Evolutionary conservation across 2,888 invertebrate species (phyloP), one percentile per base, ranked within the genome.

Genomic region (Callosobruchus maculatus): DNA sequence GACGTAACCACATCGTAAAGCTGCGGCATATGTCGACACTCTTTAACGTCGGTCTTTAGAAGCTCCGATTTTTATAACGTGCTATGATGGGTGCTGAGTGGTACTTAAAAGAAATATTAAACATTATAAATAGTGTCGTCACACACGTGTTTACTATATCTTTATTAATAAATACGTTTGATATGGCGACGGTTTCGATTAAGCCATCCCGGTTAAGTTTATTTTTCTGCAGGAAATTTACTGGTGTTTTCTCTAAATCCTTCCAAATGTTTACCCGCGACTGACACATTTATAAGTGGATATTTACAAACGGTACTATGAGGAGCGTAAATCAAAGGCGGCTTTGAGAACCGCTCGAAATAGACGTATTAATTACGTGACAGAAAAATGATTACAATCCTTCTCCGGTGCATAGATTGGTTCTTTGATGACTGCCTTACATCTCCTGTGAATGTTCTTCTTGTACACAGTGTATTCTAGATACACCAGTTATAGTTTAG

Each of bases 281-380:
- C 78, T 82, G 83, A 83, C 83, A 81, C 77, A 82, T 83, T 83
- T 83, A 83, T 81, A 82, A 83, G 80, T 81, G 75, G 49, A 49
- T 49, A 49, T 49, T 49, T 49, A 49, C 49, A 72, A 49, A 49
- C 49, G 49, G 49, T 49, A 49, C 49, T 49, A 49, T 49, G 49
- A 49, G 49, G 49, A 49, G 49, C 7, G 49, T 49, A 49, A 49
- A 49, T 49, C 49, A 49, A 49, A 49, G 49, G 49, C 49, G 49
- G 49, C 49, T 49, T 49, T 18, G 49, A 49, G 49, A 49, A 49
- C 49, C 49, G 49, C 49, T 49, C 13, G 49, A 18, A 49, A 49
- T 49, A 49, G 49, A 49, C 49, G 49, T 49, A 49, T 49, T 49
- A 49, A 49, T 49, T 49, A 49, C 1, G 49, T 49, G 49, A 49